Evolutionary conservation across 2,888 invertebrate genomes (phyloP).

Genomic region (Bombylius discolor): DNA sequence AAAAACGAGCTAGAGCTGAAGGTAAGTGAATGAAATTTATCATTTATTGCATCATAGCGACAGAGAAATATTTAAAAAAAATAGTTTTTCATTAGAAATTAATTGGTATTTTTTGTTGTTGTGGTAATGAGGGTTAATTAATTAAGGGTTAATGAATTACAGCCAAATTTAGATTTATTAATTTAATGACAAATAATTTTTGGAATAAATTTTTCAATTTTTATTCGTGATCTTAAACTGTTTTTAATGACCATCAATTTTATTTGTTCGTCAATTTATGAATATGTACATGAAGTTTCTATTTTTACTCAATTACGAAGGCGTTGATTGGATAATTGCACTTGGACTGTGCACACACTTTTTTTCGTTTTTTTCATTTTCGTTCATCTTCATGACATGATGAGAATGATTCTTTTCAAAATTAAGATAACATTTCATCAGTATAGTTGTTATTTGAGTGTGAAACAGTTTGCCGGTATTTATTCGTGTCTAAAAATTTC

Average conservation of each 20-base stretch:
- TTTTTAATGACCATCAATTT: no score
- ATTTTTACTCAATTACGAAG: no score
- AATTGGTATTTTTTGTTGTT: background rate
- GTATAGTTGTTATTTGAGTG: background rate
- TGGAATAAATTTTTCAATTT: no score
- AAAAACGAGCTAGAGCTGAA: conserved; percentile 73
- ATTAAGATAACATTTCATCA: background rate
- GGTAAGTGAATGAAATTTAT: conserved; percentile 37
- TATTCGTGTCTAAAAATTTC: background rate
- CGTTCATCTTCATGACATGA: background rate
- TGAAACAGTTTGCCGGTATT: background rate
- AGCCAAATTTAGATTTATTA: no score
- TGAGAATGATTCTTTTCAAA: background rate
- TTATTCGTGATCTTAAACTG: no score
- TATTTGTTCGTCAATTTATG: no score
- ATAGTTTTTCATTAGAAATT: background rate
- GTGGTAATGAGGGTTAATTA: background rate
- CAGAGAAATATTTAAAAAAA: no score
- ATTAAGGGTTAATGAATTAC: background rate
- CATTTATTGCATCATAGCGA: background rate
- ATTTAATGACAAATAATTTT: no score
- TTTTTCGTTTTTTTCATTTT: no score
- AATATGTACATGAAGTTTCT: no score
- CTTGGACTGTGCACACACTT: background rate
- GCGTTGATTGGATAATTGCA: conserved; percentile 10